These are phyloP conservation scores for Stomorhina lunata DNA, from an alignment of 2,888 invertebrate species.

Conservation along the genomic window DNA sequence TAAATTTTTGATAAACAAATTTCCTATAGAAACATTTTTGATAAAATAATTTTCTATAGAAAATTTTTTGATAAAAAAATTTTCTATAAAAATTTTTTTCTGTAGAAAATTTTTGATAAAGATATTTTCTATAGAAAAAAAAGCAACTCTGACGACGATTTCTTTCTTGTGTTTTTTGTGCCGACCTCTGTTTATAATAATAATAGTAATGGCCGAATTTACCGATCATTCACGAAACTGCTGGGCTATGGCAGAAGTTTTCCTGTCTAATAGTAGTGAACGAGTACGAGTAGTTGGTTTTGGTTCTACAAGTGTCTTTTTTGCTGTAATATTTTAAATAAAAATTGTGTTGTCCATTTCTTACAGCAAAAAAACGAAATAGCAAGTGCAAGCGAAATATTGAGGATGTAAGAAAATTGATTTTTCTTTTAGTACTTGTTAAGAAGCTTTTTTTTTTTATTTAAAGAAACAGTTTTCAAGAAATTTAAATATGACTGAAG, in stretches of 20 bases:
- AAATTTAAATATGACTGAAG: constrained; percentile 49
- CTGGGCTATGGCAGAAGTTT: constrained; percentile 18
- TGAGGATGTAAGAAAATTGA: neutral
- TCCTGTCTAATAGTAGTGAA: constrained; percentile 20
- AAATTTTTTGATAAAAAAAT: no score
- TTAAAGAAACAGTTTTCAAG: neutral
- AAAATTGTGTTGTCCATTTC: constrained; percentile 48
- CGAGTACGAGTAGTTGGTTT: constrained; percentile 22
- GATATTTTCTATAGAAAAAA: no score
- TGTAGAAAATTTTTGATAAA: no score
- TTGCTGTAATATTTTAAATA: constrained; percentile 16
- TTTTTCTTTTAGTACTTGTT: neutral
- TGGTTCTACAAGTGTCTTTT: constrained; percentile 12
- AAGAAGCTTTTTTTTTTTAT: neutral
- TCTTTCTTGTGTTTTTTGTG: no score
- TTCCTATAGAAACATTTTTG: no score
- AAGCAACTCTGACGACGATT: no score
- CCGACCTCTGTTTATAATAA: no score
- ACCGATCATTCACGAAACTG: no score
- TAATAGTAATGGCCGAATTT: no score
- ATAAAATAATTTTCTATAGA: no score
- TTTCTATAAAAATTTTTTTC: no score
- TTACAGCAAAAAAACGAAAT: neutral
- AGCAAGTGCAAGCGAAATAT: neutral
- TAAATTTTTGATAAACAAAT: no score